Conservation (phyloP, 1,140 invertebrate genomes). For the Thereuonema tuberculata region DNA sequence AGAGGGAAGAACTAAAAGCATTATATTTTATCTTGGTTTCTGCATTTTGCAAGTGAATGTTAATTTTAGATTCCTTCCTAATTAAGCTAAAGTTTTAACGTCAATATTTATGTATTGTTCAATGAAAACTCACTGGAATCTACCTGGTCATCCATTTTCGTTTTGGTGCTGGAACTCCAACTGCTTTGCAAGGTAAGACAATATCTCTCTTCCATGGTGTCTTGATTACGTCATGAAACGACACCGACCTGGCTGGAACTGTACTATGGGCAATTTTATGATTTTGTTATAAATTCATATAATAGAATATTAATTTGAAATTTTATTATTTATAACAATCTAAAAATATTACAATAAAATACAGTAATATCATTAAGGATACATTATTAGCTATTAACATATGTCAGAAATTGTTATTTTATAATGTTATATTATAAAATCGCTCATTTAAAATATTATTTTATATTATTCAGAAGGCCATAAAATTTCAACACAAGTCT, state of each 20-base stretch:
- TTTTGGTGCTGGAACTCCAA: neutral
- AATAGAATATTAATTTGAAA: neutral
- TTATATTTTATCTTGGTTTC: neutral
- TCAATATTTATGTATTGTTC: neutral
- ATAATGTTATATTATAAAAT: no score
- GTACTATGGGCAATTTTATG: no score
- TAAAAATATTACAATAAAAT: neutral
- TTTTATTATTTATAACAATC: neutral
- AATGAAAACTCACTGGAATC: neutral
- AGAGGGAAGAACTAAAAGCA: no score
- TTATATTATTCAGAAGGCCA: no score
- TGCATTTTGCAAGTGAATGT: neutral
- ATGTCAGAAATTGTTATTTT: no score
- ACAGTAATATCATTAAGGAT: neutral
- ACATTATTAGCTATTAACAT: neutral
- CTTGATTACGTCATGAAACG: neutral
- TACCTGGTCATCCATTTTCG: constrained; percentile 1
- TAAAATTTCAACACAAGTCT: no score
- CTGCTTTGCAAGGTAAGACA: neutral
- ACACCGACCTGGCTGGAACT: neutral
- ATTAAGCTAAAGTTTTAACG: neutral
- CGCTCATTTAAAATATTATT: no score
- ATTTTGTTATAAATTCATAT: neutral
- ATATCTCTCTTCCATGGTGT: neutral
- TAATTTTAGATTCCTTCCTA: neutral